Percentiles rank a stretch among this genome's conserved stretches.
phyloP scores from a whole-genome alignment of 2,888 invertebrate species.

The Myopa testacea region DNA sequence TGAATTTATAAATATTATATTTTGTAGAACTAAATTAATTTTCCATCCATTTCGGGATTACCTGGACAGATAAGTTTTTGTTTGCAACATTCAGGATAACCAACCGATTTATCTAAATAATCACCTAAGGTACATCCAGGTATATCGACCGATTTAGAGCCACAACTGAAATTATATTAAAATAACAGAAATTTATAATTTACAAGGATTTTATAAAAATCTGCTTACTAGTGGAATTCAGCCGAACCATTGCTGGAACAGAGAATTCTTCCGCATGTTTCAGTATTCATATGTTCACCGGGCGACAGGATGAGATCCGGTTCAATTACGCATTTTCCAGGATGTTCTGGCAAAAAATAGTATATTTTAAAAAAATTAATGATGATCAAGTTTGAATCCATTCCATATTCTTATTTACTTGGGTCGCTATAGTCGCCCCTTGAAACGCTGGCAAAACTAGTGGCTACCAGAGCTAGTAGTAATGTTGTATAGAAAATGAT shows the following conservation, averaged over 20 bases:
- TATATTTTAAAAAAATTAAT: not conserved
- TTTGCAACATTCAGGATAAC: constrained; percentile 42
- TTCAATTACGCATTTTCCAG: constrained; percentile 53
- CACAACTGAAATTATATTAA: constrained; percentile 49
- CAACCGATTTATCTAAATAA: not conserved
- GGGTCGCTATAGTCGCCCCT: constrained; percentile 44
- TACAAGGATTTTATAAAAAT: not conserved
- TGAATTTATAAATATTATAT: too few relatives aligned
- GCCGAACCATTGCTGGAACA: constrained; percentile 46
- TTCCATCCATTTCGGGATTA: not conserved
- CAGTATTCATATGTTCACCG: constrained; percentile 44
- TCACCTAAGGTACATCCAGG: constrained; percentile 46
- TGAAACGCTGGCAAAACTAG: constrained; percentile 26
- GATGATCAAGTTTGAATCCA: not conserved
- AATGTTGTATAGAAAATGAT: too few relatives aligned
- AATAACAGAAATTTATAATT: not conserved
- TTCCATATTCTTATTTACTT: constrained; percentile 6
- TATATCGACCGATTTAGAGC: not conserved
- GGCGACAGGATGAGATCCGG: constrained; percentile 43
- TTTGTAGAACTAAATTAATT: not conserved
- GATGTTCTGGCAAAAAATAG: constrained; percentile 45
- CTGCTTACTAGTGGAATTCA: constrained; percentile 49
- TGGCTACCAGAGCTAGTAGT: constrained; percentile 16
- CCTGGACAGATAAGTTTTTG: constrained; percentile 32
- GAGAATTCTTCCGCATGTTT: constrained; percentile 47